A percentile compares a stretch with the other conserved stretches of the same genome.
Evolutionary conservation across 2,888 invertebrate genomes (phyloP).

Genomic region (Aproaerema taeniolella): DNA sequence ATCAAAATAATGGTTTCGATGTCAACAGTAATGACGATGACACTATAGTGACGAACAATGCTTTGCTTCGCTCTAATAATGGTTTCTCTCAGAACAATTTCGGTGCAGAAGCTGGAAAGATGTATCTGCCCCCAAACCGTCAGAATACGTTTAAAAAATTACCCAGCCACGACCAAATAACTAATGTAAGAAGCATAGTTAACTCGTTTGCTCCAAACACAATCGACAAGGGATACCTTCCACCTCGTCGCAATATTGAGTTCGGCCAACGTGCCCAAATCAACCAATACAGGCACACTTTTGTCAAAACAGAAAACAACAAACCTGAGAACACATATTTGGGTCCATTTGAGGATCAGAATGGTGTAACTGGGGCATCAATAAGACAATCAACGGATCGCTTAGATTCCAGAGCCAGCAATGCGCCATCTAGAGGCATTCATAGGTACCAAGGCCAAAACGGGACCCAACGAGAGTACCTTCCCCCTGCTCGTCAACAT

Average conservation of each 20-base stretch:
- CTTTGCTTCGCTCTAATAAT: constrained; percentile 22
- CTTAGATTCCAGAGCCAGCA: too few species aligned
- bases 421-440: too few species aligned
- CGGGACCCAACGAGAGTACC: too few species aligned
- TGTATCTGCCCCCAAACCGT: constrained; percentile 9
- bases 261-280: too few species aligned
- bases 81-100: constrained; percentile 9
- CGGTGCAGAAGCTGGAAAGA: constrained; percentile 25
- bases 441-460: too few species aligned
- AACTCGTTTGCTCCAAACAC: constrained; percentile 3
- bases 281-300: too few species aligned
- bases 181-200: background rate
- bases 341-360: too few species aligned
- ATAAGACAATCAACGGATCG: too few species aligned
- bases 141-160: background rate
- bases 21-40: constrained; percentile 31
- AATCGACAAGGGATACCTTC: constrained; percentile 41
- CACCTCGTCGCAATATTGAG: constrained; percentile 34
- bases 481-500: too few species aligned
- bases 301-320: too few species aligned
- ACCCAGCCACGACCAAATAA: background rate
- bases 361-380: too few species aligned
- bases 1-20: constrained; percentile 16
- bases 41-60: constrained; percentile 44
- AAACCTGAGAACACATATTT: too few species aligned